A percentile compares a stretch with the other conserved stretches of the same genome.
Conservation (phyloP, 2,797 vertebrate genomes). For the Hoplostethus atlanticus region DNA sequence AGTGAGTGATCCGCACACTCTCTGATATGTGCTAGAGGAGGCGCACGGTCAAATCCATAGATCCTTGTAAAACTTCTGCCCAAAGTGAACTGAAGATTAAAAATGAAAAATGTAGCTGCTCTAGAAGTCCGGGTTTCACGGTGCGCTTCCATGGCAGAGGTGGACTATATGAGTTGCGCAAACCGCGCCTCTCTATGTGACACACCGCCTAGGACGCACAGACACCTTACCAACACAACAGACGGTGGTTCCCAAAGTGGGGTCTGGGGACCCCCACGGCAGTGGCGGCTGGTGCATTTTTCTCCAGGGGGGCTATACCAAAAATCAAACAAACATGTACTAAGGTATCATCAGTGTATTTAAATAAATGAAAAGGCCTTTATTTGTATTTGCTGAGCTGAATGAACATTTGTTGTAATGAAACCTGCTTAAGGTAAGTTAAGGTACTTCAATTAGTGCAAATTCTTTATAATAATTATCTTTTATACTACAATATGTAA, state of each 20-base stretch:
- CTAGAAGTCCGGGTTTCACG: conserved; percentile 14
- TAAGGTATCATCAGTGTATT: too few relatives aligned
- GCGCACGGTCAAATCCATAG: conserved; percentile 3
- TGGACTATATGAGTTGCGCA: conserved; percentile 47
- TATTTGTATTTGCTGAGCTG: too few relatives aligned
- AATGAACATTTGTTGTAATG: too few relatives aligned
- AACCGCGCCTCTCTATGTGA: conserved; percentile 71
- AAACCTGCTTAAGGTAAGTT: too few relatives aligned
- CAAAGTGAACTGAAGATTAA: conserved; percentile 7
- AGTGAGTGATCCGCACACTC: background rate
- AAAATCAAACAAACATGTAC: too few relatives aligned
- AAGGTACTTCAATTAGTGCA: too few relatives aligned
- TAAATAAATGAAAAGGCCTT: too few relatives aligned
- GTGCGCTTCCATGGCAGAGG: conserved; percentile 23
- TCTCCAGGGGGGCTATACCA: too few relatives aligned
- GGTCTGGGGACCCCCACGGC: too few relatives aligned
- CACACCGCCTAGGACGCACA: conserved; percentile 52
- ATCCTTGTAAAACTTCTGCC: background rate
- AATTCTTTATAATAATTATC: too few relatives aligned
- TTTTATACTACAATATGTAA: too few relatives aligned
- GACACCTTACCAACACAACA: conserved; percentile 8
- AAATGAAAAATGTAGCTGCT: conserved; percentile 20
- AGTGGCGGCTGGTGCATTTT: too few relatives aligned
- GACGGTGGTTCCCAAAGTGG: background rate
- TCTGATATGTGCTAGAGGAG: background rate